These are phyloP conservation scores for Enteromius radiatus DNA, from an alignment of 2,797 vertebrate genomes.

Conservation along the genomic window DNA sequence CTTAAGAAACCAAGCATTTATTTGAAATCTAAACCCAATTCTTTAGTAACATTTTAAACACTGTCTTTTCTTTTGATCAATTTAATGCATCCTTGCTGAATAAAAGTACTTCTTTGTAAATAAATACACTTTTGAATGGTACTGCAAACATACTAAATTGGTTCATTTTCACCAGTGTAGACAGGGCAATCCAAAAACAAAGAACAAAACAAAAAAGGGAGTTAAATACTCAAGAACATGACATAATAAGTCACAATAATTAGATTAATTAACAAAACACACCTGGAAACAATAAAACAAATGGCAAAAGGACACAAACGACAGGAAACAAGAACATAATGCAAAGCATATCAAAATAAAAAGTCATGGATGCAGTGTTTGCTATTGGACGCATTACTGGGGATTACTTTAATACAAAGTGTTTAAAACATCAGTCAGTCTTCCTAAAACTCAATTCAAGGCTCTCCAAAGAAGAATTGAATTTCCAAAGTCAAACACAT, in stretches of 20 bases:
- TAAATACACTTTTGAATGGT: background rate
- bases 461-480: slow-evolving; percentile 65
- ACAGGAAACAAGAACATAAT: slow-evolving; percentile 14
- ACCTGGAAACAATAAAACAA: slow-evolving; percentile 25
- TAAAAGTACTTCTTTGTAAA: background rate
- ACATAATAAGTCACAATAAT: background rate
- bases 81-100: background rate
- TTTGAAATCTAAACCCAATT: background rate
- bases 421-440: slow-evolving; percentile 48
- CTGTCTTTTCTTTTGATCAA: background rate
- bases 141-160: background rate
- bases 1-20: background rate
- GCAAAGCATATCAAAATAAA: slow-evolving; percentile 4
- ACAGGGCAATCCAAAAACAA: background rate
- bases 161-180: background rate
- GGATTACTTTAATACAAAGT: slow-evolving; percentile 58
- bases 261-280: slow-evolving; percentile 18
- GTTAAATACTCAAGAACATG: slow-evolving; percentile 3
- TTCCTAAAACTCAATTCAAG: slow-evolving; percentile 60
- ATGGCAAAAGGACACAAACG: slow-evolving; percentile 1
- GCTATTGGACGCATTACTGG: slow-evolving; percentile 54
- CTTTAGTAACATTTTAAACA: background rate
- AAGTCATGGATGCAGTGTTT: slow-evolving; percentile 45
- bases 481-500: slow-evolving; percentile 70
- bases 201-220: background rate